A percentile compares a stretch with the other conserved stretches of the same genome.
Evolutionary conservation across 2,888 invertebrate genomes (phyloP).

Genomic region (Pseudanteris insignis): DNA sequence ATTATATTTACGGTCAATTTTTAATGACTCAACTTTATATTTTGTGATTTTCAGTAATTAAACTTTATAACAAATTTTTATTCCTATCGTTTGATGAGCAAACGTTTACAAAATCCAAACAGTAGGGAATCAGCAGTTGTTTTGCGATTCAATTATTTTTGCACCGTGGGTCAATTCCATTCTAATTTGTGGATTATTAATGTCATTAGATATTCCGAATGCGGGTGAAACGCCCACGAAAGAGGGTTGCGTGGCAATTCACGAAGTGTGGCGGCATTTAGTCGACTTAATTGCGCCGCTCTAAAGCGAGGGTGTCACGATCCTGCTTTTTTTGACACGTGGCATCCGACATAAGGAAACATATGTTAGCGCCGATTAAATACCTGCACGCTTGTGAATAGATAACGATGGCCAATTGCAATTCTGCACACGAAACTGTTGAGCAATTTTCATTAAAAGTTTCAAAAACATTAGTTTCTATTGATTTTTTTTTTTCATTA

Average conservation of each 20-base stretch:
- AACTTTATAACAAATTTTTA: too few relatives aligned
- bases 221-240: slow-evolving; percentile 13
- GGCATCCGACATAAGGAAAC: slow-evolving; percentile 52
- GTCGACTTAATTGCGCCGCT: slow-evolving; percentile 55
- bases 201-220: slow-evolving; percentile 21
- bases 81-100: too few relatives aligned
- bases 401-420: too few relatives aligned
- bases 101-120: too few relatives aligned
- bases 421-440: too few relatives aligned
- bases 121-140: slow-evolving; percentile 24
- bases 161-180: slow-evolving; percentile 15
- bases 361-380: slow-evolving; percentile 48
- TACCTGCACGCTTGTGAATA: slow-evolving; percentile 8
- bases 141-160: slow-evolving; percentile 15
- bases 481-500: too few relatives aligned
- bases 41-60: too few relatives aligned
- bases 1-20: too few relatives aligned
- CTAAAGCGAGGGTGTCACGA: slow-evolving; percentile 49
- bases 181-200: slow-evolving; percentile 24
- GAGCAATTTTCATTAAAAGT: background rate
- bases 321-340: slow-evolving; percentile 52
- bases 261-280: slow-evolving; percentile 60
- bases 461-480: background rate
- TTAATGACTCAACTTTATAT: too few relatives aligned
- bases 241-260: slow-evolving; percentile 49